phyloP scores from a whole-genome alignment of 2,888 invertebrate species.

The Caenorhabditis sp. region DNA sequence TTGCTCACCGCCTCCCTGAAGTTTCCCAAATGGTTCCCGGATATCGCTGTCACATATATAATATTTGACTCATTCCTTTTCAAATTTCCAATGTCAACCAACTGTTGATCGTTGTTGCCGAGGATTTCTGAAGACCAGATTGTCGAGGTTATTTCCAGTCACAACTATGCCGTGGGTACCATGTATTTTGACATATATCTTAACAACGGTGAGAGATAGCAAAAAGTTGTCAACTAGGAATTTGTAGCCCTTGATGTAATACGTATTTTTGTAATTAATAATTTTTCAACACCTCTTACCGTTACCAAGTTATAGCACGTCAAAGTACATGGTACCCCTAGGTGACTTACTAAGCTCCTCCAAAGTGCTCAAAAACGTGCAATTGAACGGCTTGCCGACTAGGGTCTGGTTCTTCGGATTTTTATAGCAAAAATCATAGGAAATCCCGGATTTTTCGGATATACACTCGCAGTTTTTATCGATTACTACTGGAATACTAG shows the following conservation, averaged over 20 bases:
- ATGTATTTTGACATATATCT: too few species aligned
- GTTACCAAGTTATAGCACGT: too few species aligned
- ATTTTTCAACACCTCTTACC: too few species aligned
- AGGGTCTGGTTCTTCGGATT: constrained; percentile 31
- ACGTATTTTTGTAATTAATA: too few species aligned
- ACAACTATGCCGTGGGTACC: too few species aligned
- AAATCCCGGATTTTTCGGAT: neutral
- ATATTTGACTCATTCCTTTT: constrained; percentile 18
- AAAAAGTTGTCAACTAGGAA: too few species aligned
- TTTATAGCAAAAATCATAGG: constrained; percentile 38
- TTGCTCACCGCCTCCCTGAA: constrained; percentile 26
- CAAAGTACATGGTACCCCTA: neutral
- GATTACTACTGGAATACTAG: neutral
- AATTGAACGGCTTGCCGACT: constrained; percentile 26
- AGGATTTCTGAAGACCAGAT: constrained; percentile 19
- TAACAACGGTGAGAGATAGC: too few species aligned
- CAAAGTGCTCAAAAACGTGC: constrained; percentile 12
- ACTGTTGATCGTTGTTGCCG: neutral
- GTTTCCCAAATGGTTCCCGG: constrained; percentile 28
- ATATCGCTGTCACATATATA: constrained; percentile 31
- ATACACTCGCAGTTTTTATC: constrained; percentile 28
- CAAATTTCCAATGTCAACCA: constrained; percentile 6
- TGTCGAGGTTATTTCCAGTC: too few species aligned
- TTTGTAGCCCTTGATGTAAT: too few species aligned
- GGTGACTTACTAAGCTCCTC: constrained; percentile 45